A percentile compares a stretch with the other conserved stretches of the same genome.
Conservation (phyloP, 2,797 vertebrate genomes). For the Bryconaethiops microstoma region DNA sequence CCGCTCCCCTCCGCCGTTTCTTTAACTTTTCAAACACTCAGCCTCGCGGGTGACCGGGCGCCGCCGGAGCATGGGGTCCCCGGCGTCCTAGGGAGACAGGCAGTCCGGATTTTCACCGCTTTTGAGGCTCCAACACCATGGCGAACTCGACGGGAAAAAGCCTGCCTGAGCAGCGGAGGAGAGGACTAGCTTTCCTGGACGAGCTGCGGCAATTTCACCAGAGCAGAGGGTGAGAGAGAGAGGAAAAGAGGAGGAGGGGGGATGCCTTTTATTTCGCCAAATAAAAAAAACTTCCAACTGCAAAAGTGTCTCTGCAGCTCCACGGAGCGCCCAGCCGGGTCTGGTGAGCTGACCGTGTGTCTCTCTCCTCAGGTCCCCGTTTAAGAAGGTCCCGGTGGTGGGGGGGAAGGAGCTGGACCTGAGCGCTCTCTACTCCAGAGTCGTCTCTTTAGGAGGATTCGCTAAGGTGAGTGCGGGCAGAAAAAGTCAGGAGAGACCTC, state of each 20-base stretch:
- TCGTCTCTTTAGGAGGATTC: conserved; percentile 98
- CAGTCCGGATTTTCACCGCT: conserved; percentile 85
- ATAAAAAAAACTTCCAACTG: conserved; percentile 74
- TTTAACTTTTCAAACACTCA: conserved; percentile 88
- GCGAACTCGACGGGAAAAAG: conserved; percentile 99
- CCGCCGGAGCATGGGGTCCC: conserved; percentile 97
- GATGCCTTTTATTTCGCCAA: conserved; percentile 66
- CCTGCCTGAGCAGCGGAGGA: conserved; percentile 96
- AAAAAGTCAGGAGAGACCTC: conserved; percentile 69
- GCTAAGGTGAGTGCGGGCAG: conserved; percentile 92
- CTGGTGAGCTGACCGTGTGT: conserved; percentile 66
- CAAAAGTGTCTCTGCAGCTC: conserved; percentile 58
- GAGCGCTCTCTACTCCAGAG: conserved; percentile 96
- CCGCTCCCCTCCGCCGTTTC: conserved; percentile 81
- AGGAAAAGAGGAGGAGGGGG: conserved; percentile 94
- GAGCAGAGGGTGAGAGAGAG: conserved; percentile 98
- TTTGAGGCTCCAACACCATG: conserved; percentile 90
- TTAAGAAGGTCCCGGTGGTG: conserved; percentile 98
- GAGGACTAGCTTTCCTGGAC: conserved; percentile 99
- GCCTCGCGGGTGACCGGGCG: conserved; percentile 92
- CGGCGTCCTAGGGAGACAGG: conserved; percentile 94
- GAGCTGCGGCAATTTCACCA: conserved; percentile 99
- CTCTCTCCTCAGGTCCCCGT: conserved; percentile 87
- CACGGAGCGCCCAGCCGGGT: conserved; percentile 67
- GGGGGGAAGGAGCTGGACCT: conserved; percentile 98